Conservation (phyloP, 2,888 invertebrate genomes). For the Leptopterna dolabrata region DNA sequence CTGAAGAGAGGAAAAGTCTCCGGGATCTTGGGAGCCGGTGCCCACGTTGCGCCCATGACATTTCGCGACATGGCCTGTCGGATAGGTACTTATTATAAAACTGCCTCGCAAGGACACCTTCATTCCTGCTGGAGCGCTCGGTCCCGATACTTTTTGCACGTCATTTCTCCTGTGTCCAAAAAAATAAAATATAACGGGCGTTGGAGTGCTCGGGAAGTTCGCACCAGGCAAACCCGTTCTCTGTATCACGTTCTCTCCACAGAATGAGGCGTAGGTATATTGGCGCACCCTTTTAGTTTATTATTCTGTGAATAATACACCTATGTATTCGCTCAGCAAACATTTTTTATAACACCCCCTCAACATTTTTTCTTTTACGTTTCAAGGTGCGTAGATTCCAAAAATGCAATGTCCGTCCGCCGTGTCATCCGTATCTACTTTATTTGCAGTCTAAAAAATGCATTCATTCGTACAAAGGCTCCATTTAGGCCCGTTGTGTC, state of each 20-base stretch:
- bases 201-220: not conserved
- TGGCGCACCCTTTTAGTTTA: not conserved
- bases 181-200: not conserved
- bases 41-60: slow-evolving; percentile 11
- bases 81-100: slow-evolving; percentile 22
- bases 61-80: not conserved
- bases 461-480: no score
- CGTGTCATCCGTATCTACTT: no score
- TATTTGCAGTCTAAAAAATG: no score
- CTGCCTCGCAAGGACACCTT: slow-evolving; percentile 6
- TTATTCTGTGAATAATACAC: no score
- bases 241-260: not conserved
- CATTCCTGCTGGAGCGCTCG: slow-evolving; percentile 6
- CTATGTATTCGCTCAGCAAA: no score
- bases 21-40: not conserved
- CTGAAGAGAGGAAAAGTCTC: not conserved
- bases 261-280: not conserved
- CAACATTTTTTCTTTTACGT: no score
- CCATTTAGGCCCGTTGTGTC: no score
- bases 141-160: not conserved
- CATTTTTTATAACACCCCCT: no score
- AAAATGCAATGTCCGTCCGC: no score
- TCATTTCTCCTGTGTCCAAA: not conserved
- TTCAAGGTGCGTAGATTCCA: no score
- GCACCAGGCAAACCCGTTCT: not conserved